Conservation (phyloP, 1,140 invertebrate species). For the Zaprionus camerounensis region DNA sequence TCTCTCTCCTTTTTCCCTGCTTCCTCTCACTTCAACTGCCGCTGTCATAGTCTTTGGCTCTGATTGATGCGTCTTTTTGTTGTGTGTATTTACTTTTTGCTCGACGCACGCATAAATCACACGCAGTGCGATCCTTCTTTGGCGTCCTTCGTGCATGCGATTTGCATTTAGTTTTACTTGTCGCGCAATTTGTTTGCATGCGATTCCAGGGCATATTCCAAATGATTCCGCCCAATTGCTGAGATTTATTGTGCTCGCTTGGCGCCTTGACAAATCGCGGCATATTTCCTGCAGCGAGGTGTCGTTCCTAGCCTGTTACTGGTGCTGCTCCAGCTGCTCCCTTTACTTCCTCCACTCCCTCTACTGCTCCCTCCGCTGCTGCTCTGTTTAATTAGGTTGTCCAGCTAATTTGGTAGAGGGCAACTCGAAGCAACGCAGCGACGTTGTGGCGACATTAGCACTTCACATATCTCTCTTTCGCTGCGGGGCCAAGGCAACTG, state of each 20-base stretch:
- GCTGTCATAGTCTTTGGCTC: slow-evolving; percentile 38
- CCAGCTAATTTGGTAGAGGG: slow-evolving; percentile 8
- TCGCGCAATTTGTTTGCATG: slow-evolving; percentile 53
- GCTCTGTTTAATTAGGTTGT: slow-evolving; percentile 10
- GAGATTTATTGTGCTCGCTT: slow-evolving; percentile 25
- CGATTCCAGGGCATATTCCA: not conserved
- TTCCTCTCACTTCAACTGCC: slow-evolving; percentile 3
- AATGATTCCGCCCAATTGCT: slow-evolving; percentile 40
- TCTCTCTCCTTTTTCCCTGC: not conserved
- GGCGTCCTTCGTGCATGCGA: slow-evolving; percentile 62
- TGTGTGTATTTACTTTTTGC: slow-evolving; percentile 33
- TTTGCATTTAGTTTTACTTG: slow-evolving; percentile 71
- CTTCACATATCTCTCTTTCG: slow-evolving; percentile 56
- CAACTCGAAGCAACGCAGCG: not conserved
- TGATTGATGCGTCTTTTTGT: slow-evolving; percentile 56
- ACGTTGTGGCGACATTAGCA: slow-evolving; percentile 59
- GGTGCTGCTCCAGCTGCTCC: not conserved
- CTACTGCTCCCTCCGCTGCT: not conserved
- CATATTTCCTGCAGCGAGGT: slow-evolving; percentile 9
- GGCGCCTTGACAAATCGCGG: slow-evolving; percentile 58
- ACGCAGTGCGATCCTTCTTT: not conserved
- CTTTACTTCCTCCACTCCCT: not conserved
- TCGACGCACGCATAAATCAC: slow-evolving; percentile 58
- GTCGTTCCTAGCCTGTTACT: no score
- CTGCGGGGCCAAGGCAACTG: not conserved